Conservation (phyloP, 2,888 invertebrate genomes). For the Andrena fulva region DNA sequence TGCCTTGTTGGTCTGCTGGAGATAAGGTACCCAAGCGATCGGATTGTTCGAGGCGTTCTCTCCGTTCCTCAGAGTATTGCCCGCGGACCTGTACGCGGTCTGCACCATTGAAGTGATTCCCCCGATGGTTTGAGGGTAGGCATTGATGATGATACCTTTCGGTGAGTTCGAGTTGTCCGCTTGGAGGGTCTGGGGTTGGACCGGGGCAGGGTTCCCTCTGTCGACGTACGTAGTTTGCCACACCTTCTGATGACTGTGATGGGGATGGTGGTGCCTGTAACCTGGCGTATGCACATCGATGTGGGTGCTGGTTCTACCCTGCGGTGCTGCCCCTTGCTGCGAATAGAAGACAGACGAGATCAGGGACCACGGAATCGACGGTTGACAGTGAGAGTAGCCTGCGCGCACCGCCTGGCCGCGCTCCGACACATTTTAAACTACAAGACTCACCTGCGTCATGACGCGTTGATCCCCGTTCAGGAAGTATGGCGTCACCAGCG, state of each 20-base stretch:
- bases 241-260: neutral
- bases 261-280: neutral
- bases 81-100: neutral
- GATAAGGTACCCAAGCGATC: neutral
- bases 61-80: neutral
- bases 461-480: neutral
- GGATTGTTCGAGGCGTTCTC: neutral
- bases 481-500: neutral
- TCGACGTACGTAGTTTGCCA: neutral
- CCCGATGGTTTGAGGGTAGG: neutral
- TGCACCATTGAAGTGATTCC: neutral
- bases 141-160: slow-evolving; percentile 10
- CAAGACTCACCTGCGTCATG: neutral
- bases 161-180: neutral
- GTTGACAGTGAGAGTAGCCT: neutral
- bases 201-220: neutral
- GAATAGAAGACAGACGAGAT: neutral
- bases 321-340: neutral
- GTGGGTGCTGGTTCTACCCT: neutral
- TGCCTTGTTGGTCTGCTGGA: neutral
- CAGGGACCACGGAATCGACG: neutral
- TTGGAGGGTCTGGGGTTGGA: neutral
- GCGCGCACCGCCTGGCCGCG: no score
- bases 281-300: neutral
- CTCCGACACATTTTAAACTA: no score